A percentile compares a stretch with the other conserved stretches of the same genome.
These are phyloP conservation scores for Liasis olivaceus DNA, from an alignment of 2,797 vertebrate genomes.

Conservation along the genomic window DNA sequence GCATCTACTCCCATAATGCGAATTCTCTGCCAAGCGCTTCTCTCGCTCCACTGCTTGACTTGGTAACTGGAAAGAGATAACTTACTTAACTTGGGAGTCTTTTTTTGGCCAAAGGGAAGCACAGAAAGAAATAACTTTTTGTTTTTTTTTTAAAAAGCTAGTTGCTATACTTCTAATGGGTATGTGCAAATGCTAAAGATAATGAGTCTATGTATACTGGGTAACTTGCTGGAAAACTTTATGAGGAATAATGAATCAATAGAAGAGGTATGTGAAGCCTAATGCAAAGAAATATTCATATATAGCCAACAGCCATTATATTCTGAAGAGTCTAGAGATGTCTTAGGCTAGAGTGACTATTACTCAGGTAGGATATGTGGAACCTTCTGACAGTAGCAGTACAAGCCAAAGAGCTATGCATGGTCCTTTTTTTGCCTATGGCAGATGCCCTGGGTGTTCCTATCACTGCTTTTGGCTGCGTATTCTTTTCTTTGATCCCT, in stretches of 20 bases:
- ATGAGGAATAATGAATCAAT: slow-evolving; percentile 79
- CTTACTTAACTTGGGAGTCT: background rate
- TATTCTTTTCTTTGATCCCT: slow-evolving; percentile 19
- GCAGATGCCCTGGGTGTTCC: background rate
- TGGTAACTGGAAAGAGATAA: slow-evolving; percentile 13
- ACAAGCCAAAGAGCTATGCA: slow-evolving; percentile 31
- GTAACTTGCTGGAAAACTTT: slow-evolving; percentile 77
- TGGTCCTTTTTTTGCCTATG: background rate
- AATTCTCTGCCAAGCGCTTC: slow-evolving; percentile 29
- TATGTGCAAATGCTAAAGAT: slow-evolving; percentile 86
- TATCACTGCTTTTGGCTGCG: background rate
- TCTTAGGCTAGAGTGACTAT: background rate
- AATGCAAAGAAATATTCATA: slow-evolving; percentile 74
- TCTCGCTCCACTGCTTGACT: background rate
- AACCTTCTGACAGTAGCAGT: background rate
- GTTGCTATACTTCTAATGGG: slow-evolving; percentile 81
- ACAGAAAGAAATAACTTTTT: slow-evolving; percentile 77
- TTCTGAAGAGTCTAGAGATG: slow-evolving; percentile 18
- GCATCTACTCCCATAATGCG: slow-evolving; percentile 39
- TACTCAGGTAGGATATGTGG: slow-evolving; percentile 43
- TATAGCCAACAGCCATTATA: slow-evolving; percentile 31
- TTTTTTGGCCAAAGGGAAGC: slow-evolving; percentile 61
- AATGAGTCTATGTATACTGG: slow-evolving; percentile 74
- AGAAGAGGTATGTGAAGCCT: slow-evolving; percentile 73
- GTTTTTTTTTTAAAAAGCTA: too few species aligned